Percentiles rank a stretch among this genome's conserved stretches.
Evolutionary conservation across 2,113 vertebrate species (phyloP).

Genomic region (Calcarius ornatus): DNA sequence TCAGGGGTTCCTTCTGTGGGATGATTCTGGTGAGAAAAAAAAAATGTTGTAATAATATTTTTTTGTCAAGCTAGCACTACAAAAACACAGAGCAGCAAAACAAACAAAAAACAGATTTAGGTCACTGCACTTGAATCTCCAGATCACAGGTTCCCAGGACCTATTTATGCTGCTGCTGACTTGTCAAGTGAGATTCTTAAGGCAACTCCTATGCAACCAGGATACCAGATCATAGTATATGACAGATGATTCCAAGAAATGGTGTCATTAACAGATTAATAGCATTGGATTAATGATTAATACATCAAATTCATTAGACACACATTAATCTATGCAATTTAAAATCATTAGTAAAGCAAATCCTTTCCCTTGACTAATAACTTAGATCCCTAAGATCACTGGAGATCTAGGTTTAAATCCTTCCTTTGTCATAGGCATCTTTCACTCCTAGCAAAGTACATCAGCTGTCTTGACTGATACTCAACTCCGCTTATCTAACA

Average conservation of each 20-base stretch:
- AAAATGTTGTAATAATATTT: neutral
- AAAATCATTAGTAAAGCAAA: neutral
- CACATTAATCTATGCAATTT: neutral
- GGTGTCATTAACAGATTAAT: neutral
- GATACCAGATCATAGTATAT: neutral
- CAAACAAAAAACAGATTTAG: neutral
- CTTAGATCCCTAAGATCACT: neutral
- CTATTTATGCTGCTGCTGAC: neutral
- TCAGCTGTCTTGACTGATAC: neutral
- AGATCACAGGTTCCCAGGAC: neutral
- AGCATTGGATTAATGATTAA: neutral
- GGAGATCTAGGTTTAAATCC: neutral
- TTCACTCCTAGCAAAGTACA: neutral
- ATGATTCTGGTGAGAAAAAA: neutral
- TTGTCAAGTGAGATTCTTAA: neutral
- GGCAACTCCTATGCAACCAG: neutral
- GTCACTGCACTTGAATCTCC: neutral
- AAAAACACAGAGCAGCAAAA: neutral
- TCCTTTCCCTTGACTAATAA: neutral
- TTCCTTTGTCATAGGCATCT: neutral
- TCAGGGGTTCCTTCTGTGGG: neutral
- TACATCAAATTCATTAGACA: neutral
- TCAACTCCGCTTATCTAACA: neutral
- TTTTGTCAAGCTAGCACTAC: neutral
- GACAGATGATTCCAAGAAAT: neutral